A percentile compares a stretch with the other conserved stretches of the same genome.
Conservation (phyloP, 2,888 invertebrate species). For the Drosophila stalkeri region DNA sequence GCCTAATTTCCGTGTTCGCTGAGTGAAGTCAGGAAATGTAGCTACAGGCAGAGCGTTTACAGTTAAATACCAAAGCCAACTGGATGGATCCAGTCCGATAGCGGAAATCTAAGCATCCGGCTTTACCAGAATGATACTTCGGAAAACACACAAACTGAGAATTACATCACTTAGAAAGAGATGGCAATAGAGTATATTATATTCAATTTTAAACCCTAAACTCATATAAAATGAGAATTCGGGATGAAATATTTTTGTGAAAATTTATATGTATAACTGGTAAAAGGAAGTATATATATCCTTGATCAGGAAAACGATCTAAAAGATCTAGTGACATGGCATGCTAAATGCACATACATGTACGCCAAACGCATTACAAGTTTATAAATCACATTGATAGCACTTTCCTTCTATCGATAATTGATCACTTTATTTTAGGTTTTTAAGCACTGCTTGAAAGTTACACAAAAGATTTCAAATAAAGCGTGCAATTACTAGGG, state of each 20-base stretch:
- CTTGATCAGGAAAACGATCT: not conserved
- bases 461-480: too few relatives aligned
- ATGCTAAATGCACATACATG: not conserved
- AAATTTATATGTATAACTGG: not conserved
- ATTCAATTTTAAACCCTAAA: not conserved
- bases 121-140: not conserved
- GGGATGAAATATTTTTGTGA: not conserved
- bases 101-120: not conserved
- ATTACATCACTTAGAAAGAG: not conserved
- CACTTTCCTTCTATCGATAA: not conserved
- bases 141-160: not conserved
- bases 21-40: too few relatives aligned
- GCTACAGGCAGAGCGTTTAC: too few relatives aligned
- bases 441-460: too few relatives aligned
- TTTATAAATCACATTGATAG: not conserved
- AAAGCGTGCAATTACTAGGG: too few relatives aligned
- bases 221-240: not conserved
- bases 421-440: not conserved
- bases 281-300: not conserved
- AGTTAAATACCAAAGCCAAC: not conserved
- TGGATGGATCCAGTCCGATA: not conserved
- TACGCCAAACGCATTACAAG: not conserved
- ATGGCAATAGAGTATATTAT: not conserved
- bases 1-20: not conserved
- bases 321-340: not conserved